Conservation (phyloP, 2,888 invertebrate genomes). For the Ennomos erosarius region DNA sequence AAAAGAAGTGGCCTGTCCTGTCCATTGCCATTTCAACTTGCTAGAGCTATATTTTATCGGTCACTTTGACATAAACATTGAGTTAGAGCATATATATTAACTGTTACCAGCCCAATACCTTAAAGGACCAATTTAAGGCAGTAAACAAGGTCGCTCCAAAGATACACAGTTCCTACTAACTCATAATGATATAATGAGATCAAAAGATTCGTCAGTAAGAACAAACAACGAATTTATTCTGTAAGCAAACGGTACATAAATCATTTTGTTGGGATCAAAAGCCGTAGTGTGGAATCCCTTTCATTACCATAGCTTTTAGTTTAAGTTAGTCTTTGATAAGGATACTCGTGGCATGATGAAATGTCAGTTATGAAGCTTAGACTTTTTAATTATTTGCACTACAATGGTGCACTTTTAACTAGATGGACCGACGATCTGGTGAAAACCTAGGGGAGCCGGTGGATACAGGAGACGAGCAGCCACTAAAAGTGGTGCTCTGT, state of each 20-base stretch:
- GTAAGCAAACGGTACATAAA: slow-evolving; percentile 15
- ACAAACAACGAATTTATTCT: slow-evolving; percentile 9
- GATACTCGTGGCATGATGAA: slow-evolving; percentile 5
- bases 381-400: background rate
- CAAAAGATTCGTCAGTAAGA: background rate
- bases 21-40: too few species aligned
- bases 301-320: slow-evolving; percentile 23
- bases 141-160: background rate
- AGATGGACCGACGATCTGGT: too few species aligned
- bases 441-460: too few species aligned
- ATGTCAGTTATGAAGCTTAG: slow-evolving; percentile 6
- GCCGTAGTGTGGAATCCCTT: slow-evolving; percentile 14
- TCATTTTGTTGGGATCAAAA: slow-evolving; percentile 25
- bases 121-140: too few species aligned
- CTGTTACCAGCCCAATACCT: too few species aligned
- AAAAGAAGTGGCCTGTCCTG: too few species aligned
- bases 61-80: too few species aligned
- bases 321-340: slow-evolving; percentile 22
- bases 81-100: too few species aligned
- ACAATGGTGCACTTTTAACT: too few species aligned
- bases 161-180: background rate
- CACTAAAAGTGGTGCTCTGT: too few species aligned
- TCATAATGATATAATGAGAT: background rate
- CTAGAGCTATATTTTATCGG: too few species aligned
- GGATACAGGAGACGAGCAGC: too few species aligned